These are phyloP conservation scores for Pseudorhiza aurosa DNA, from an alignment of 30 jellyfish, hydroid and myxozoan species.

Conservation along the genomic window DNA sequence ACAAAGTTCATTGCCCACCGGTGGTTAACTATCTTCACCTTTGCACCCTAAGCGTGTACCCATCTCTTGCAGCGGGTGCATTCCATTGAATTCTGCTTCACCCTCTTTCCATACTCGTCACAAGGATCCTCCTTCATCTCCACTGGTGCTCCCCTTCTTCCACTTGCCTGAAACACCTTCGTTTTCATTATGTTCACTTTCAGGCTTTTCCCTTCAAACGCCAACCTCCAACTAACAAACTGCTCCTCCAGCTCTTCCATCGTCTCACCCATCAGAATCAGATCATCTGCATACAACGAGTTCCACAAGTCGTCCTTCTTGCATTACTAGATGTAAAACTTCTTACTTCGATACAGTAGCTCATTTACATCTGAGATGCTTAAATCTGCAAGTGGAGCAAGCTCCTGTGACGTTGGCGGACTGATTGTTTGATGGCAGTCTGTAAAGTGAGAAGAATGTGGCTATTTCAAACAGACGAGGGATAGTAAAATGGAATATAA, in stretches of 20 bases:
- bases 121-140: conserved; percentile 25
- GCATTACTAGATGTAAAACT: background rate
- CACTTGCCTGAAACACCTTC: background rate
- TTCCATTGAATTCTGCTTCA: background rate
- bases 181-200: conserved; percentile 2
- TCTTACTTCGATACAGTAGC: conserved; percentile 6
- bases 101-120: conserved; percentile 24
- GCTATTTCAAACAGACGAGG: background rate
- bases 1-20: background rate
- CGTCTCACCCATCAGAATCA: conserved; percentile 12
- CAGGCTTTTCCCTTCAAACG: conserved; percentile 17
- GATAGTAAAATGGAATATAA: no score
- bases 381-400: conserved; percentile 43
- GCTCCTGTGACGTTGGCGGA: background rate
- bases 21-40: conserved; percentile 9
- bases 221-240: background rate
- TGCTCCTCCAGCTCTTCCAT: conserved; percentile 17
- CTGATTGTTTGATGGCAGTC: conserved; percentile 9
- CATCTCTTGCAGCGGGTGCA: conserved; percentile 9
- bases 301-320: conserved; percentile 1
- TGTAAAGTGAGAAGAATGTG: background rate
- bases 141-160: background rate
- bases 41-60: conserved; percentile 16
- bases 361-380: conserved; percentile 46
- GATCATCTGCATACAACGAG: conserved; percentile 13